These are phyloP conservation scores for Drosophila chauvacae DNA, from an alignment of 1,140 invertebrate species.

Conservation along the genomic window DNA sequence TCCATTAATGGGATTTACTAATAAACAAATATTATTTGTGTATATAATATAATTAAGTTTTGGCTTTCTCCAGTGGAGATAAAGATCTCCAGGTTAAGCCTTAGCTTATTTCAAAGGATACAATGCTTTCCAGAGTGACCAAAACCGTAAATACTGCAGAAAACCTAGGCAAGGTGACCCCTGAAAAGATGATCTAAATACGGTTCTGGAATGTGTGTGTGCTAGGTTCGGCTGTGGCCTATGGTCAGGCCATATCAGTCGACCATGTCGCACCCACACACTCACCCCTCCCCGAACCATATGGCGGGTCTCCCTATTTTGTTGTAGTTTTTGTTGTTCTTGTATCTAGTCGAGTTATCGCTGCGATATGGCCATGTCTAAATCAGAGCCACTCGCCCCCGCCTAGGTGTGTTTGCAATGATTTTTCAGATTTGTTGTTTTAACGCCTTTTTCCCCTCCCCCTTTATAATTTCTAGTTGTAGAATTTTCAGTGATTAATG, in stretches of 20 bases:
- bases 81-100: too few relatives aligned
- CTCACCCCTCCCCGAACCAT: conserved; percentile 14
- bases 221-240: neutral
- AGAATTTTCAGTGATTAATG: conserved; percentile 14
- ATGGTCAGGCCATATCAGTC: conserved; percentile 42
- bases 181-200: conserved; percentile 5
- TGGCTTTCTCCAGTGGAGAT: too few relatives aligned
- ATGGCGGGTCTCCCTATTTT: conserved; percentile 28
- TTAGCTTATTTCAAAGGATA: neutral
- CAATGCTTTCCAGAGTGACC: neutral
- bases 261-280: conserved; percentile 19
- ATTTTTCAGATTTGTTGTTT: conserved; percentile 60
- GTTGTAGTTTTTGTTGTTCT: conserved; percentile 15
- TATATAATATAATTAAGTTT: too few relatives aligned
- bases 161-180: neutral
- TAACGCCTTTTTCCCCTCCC: neutral
- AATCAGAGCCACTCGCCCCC: conserved; percentile 61
- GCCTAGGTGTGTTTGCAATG: conserved; percentile 71
- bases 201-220: neutral
- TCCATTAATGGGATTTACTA: too few relatives aligned
- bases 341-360: conserved; percentile 67
- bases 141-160: neutral
- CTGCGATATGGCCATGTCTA: conserved; percentile 66
- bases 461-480: neutral
- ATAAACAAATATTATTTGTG: too few relatives aligned